phyloP scores from a whole-genome alignment of 2,113 vertebrate species.

The Benitochromis conjunctus region DNA sequence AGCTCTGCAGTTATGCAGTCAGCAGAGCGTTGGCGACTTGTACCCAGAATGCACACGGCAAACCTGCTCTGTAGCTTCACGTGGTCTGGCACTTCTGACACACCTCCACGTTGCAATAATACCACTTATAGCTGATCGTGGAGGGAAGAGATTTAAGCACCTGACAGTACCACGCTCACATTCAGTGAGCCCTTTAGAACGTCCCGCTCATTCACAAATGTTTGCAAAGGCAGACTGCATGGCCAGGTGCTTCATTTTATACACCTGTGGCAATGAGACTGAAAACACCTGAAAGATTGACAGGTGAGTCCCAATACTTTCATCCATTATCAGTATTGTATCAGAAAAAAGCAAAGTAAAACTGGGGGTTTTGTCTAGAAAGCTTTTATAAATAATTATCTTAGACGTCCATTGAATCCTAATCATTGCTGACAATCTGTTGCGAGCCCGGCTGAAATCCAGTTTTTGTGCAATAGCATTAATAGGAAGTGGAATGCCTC shows the following conservation, averaged over 20 bases:
- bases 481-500: background rate
- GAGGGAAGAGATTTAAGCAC: background rate
- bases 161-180: background rate
- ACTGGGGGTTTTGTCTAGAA: background rate
- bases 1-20: background rate
- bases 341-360: background rate
- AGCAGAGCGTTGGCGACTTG: rapidly evolving
- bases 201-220: rapidly evolving
- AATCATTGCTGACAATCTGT: background rate
- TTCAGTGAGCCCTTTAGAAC: background rate
- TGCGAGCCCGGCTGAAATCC: background rate
- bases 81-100: background rate
- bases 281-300: background rate
- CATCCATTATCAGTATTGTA: background rate
- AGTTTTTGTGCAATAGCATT: background rate
- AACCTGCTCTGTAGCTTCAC: background rate
- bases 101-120: background rate
- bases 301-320: background rate
- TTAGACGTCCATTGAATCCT: background rate
- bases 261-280: background rate
- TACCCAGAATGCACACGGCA: background rate
- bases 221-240: rapidly evolving
- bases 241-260: background rate
- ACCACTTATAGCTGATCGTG: background rate
- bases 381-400: background rate